Evolutionary conservation across 2,113 vertebrate species (phyloP).

Genomic region (Serranochromis macrocephalus): DNA sequence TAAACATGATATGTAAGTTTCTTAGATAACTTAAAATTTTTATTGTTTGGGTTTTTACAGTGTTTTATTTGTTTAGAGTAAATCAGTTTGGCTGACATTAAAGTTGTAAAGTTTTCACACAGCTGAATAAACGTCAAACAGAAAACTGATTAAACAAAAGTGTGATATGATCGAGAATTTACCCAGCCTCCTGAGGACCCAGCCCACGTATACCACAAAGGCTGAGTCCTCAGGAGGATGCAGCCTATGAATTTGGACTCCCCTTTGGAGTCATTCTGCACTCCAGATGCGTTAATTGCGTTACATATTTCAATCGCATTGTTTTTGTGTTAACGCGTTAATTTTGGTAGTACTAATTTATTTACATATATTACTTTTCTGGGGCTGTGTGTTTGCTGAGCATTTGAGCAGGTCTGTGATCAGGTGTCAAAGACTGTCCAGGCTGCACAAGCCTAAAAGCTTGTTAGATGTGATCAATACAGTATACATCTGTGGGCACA

Average conservation of each 20-base stretch:
- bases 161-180: neutral
- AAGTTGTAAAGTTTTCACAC: neutral
- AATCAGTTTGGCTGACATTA: neutral
- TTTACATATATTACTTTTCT: neutral
- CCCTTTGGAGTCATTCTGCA: fast-evolving
- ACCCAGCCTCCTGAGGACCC: neutral
- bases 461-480: too few relatives aligned
- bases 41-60: neutral
- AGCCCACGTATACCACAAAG: neutral
- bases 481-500: too few relatives aligned
- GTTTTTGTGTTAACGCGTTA: fast-evolving
- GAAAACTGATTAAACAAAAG: neutral
- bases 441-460: neutral
- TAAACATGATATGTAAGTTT: neutral
- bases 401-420: neutral
- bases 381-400: neutral
- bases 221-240: neutral
- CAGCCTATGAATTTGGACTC: neutral
- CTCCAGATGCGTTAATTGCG: neutral
- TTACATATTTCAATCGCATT: neutral
- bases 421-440: neutral
- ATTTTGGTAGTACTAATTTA: neutral
- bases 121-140: neutral
- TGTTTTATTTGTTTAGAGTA: neutral
- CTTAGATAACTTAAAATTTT: fast-evolving